Base-by-base conservation (phyloP, 2,888 invertebrate genomes). In the Schrankia costaestrigalis region DNA sequence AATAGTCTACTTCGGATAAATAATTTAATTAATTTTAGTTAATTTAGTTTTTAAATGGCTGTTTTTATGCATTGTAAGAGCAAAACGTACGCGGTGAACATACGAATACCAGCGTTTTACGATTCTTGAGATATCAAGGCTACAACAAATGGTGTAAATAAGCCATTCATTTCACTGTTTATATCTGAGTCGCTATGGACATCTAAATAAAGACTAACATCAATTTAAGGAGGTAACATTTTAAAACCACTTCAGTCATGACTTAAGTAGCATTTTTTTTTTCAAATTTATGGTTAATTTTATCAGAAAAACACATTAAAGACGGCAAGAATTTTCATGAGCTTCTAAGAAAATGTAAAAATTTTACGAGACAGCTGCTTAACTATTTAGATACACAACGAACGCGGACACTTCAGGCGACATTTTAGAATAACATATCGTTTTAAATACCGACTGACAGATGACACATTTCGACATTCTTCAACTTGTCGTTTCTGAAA, bases 401-500 rank as follows among this genome's bases (percentile, higher is more conserved):
- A 68, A 69, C 67, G 66, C 60, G 64, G 58, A 65, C 61, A 65
- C 70, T 61, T 51, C 59, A 53, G 58, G 58, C 62, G 73, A 71
- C 77, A 73, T 76, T 76, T 81, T 73, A 72, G 72, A 83, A 81
- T 82, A 86, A 86, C 85, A 85, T 84, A 86, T 86, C 79, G 84
- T 73, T 83, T 79, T 87, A 86, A 87, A 87, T 78, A 74, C 80
- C 86, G 69, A 84, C 75, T 86, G 87, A 87, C 87, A 87, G 86
- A 80, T 84, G 87, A 87, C 87, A 87, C 86, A 83, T 87, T 84
- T 86, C 80, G 78, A 84, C 85, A 86, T 86, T 84, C 84, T 81
- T 86, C 82, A 85, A 85, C 85, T 85, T 85, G 85, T 85, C 82
- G 73, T 71, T 78, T 78, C 78, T 84, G 80, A 83, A 82, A 85